Conservation (phyloP, 1,140 invertebrate genomes). For the Cephus cinctus region DNA sequence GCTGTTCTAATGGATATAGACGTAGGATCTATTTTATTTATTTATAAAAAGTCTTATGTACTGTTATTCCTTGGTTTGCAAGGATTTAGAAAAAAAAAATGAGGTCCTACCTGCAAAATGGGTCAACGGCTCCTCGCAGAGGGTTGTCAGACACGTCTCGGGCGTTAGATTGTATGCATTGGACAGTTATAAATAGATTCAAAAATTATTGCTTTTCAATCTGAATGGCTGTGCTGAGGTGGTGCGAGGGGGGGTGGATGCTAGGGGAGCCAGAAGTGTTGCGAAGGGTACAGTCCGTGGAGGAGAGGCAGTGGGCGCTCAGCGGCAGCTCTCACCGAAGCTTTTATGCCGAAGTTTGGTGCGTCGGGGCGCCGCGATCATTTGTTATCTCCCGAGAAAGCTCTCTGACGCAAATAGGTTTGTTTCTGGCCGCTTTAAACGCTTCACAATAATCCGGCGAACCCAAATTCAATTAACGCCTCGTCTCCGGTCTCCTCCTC, state of each 20-base stretch:
- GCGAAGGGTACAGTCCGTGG: background rate
- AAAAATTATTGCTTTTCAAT: constrained; percentile 44
- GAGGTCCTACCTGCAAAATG: background rate
- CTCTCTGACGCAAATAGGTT: constrained; percentile 43
- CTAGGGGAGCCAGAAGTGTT: background rate
- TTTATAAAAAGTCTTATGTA: no score
- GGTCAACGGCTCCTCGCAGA: background rate
- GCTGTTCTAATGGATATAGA: no score
- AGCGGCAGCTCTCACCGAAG: constrained; percentile 24
- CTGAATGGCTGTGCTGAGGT: constrained; percentile 15
- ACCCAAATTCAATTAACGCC: constrained; percentile 40
- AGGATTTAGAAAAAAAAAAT: background rate
- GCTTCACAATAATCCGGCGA: constrained; percentile 10
- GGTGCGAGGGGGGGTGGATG: background rate
- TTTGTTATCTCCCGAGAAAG: constrained; percentile 42
- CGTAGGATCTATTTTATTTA: no score
- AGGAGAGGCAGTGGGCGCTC: constrained; percentile 16
- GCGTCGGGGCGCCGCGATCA: constrained; percentile 32
- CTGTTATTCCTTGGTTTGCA: no score
- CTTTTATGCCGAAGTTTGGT: constrained; percentile 43
- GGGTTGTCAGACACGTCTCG: background rate
- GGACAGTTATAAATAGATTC: constrained; percentile 42
- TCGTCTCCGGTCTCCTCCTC: background rate
- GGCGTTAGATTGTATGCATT: constrained; percentile 4
- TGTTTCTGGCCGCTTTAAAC: constrained; percentile 41